Evolutionary conservation across 2,888 invertebrate species (phyloP), one percentile per base, ranked within the genome.

Genomic region (Camptogramma bilineatum): DNA sequence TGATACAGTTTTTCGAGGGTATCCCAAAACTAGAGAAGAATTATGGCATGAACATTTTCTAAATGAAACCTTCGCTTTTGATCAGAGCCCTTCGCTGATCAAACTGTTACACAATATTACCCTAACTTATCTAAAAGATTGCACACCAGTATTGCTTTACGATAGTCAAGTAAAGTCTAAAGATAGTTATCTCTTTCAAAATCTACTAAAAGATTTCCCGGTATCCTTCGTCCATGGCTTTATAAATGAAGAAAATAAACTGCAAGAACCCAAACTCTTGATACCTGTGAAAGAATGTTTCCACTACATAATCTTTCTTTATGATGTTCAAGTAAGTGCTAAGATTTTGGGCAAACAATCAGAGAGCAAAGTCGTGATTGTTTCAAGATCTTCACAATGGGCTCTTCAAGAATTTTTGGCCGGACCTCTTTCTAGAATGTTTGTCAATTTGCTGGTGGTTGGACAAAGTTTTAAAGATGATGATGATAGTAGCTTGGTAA

Each of bases 311-410:
- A 78, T 96, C 0, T 96, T 96, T 77, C 77, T 96, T n/a, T 90
- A 94, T 17, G 95, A 96, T 76, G 94, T 96, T 0, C 91, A 94
- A 80, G 92, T 86, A 73, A 93, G 94, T 57, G 91, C 93, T 5
- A 86, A 93, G 52, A 89, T 96, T 34, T 85, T 96, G 53, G 95
- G 95, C 0, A 93, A 95, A 57, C 95, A 96, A 78, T 93, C 93
- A 1, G 85, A 90, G 0, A 95, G 94, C 71, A 95, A 94, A 78
- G 95, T 97, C 0, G 89, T 97, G 0, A 82, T 97, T 0, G 90
- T 96, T 0, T 94, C 96, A 0, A 92, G 94, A 73, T 96, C 96
- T 1, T 95, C 96, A 0, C 96, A 96, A 75, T 97, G 96, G 96
- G 94, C 95, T 24, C 94, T 97, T 0, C 94, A 95, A 62, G 96